These are phyloP conservation scores for Myotis daubentonii DNA, from an alignment of 2,797 vertebrate genomes.

Conservation along the genomic window DNA sequence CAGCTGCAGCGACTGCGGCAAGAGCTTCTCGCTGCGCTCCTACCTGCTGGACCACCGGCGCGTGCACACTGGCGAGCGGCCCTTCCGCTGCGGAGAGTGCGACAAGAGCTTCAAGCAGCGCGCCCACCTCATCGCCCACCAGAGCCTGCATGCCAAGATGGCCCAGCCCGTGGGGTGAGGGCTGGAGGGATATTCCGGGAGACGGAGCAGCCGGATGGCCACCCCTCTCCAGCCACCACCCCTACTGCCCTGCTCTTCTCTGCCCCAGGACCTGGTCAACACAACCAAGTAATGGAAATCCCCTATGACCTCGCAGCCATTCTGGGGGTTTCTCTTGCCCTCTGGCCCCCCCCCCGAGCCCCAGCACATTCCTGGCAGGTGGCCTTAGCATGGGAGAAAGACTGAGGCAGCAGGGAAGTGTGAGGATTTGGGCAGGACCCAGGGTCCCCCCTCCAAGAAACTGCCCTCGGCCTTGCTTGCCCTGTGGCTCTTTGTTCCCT, in stretches of 20 bases:
- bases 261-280: background rate
- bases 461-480: background rate
- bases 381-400: background rate
- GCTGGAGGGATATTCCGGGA: background rate
- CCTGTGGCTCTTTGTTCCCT: background rate
- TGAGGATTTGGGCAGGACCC: background rate
- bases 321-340: background rate
- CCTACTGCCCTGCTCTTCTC: too few relatives aligned
- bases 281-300: background rate
- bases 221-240: background rate
- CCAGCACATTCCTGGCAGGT: background rate
- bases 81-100: slow-evolving; percentile 89
- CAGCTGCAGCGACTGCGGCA: slow-evolving; percentile 88
- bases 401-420: background rate
- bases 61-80: slow-evolving; percentile 90
- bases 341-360: background rate
- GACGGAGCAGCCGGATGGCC: background rate
- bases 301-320: accelerated
- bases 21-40: slow-evolving; percentile 91
- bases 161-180: slow-evolving; percentile 55
- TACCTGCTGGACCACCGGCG: slow-evolving; percentile 91
- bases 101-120: slow-evolving; percentile 92
- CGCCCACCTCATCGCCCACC: slow-evolving; percentile 91
- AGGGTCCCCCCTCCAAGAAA: background rate
- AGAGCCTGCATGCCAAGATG: slow-evolving; percentile 87